These are phyloP conservation scores for Mongoloraphidia duomilia DNA, from an alignment of 2,888 invertebrate species.

Conservation along the genomic window DNA sequence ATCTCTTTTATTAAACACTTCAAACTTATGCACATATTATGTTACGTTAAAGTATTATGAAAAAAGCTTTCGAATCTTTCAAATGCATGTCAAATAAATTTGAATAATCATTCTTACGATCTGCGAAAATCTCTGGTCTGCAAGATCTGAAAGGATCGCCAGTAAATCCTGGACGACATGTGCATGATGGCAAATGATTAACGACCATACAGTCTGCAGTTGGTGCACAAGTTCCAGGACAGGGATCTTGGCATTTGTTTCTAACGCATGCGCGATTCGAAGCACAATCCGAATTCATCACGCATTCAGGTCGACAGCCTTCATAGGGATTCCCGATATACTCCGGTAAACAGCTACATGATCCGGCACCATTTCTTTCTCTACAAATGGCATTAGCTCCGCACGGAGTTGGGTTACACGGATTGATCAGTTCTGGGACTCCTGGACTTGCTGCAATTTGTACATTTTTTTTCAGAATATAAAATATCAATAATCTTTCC, in stretches of 20 bases:
- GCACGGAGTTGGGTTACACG: constrained; percentile 51
- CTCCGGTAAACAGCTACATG: constrained; percentile 54
- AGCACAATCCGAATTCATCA: constrained; percentile 49
- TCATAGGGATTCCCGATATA: constrained; percentile 66
- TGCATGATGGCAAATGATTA: constrained; percentile 50
- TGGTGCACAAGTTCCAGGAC: constrained; percentile 52
- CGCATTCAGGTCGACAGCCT: constrained; percentile 54
- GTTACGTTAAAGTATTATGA: too few relatives aligned
- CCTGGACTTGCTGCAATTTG: constrained; percentile 1
- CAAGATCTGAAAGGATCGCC: constrained; percentile 50
- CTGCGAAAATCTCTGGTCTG: constrained; percentile 22
- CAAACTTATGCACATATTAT: too few relatives aligned
- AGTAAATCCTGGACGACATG: constrained; percentile 42
- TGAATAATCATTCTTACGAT: constrained; percentile 27
- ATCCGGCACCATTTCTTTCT: constrained; percentile 55
- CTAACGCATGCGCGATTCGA: constrained; percentile 45
- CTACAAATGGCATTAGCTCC: constrained; percentile 56
- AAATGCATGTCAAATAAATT: not conserved
- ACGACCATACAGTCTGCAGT: constrained; percentile 51
- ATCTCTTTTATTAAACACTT: too few relatives aligned
- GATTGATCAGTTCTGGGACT: constrained; percentile 36
- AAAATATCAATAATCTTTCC: too few relatives aligned
- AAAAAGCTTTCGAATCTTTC: too few relatives aligned
- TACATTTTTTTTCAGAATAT: too few relatives aligned
- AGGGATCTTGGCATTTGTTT: constrained; percentile 53